Conservation (phyloP, 2,888 invertebrate species). For the Gryllus longicercus region DNA sequence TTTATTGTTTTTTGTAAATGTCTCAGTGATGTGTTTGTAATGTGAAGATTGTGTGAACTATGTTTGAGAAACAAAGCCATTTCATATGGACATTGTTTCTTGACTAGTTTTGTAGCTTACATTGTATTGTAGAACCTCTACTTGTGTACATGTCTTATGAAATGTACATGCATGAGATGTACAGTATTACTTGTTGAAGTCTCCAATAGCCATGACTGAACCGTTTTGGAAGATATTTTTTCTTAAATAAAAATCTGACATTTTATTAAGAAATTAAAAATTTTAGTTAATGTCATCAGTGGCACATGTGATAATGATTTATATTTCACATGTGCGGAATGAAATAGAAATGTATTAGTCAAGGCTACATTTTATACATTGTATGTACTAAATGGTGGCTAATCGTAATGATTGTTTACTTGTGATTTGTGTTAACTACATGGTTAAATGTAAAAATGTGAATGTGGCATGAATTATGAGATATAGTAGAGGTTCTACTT, state of each 20-base stretch:
- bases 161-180: conserved; percentile 10
- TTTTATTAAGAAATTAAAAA: background rate
- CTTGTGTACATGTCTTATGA: background rate
- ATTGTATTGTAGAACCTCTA: conserved; percentile 2
- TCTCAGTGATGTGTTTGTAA: conserved; percentile 17
- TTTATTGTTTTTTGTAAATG: background rate
- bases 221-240: background rate
- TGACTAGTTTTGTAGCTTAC: background rate
- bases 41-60: background rate
- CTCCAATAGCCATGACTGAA: conserved; percentile 10
- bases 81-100: background rate
- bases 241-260: background rate
- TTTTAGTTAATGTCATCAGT: background rate
- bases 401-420: background rate
- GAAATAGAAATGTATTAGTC: background rate
- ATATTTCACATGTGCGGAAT: background rate
- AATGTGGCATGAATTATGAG: background rate
- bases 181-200: conserved; percentile 2
- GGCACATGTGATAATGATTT: too few relatives aligned
- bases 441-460: background rate
- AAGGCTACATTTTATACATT: background rate
- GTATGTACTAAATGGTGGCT: background rate
- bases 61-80: background rate
- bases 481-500: conserved; percentile 17
- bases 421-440: background rate